phyloP scores from a whole-genome alignment of 2,888 invertebrate genomes.

The Polyploca ridens region DNA sequence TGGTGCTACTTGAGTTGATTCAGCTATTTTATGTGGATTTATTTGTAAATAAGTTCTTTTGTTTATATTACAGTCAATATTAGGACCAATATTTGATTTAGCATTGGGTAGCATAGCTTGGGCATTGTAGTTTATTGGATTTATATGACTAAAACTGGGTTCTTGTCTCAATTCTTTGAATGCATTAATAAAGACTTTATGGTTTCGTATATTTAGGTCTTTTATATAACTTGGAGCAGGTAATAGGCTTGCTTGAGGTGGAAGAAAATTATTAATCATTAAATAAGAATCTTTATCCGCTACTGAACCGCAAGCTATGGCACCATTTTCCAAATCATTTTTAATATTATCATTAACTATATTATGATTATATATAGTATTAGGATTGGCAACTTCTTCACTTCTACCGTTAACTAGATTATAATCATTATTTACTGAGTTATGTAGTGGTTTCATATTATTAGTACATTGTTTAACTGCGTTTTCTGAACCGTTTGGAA shows the following conservation, averaged over 20 bases:
- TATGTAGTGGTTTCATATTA: not conserved
- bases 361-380: too few relatives aligned
- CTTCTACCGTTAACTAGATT: too few relatives aligned
- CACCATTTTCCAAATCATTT: too few relatives aligned
- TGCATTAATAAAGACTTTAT: too few relatives aligned
- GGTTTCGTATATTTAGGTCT: not conserved
- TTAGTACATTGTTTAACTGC: too few relatives aligned
- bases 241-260: not conserved
- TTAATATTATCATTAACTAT: too few relatives aligned
- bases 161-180: not conserved
- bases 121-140: not conserved
- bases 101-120: not conserved
- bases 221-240: not conserved
- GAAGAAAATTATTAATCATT: not conserved
- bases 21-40: not conserved
- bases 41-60: not conserved
- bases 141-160: not conserved
- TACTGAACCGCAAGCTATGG: too few relatives aligned
- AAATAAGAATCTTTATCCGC: too few relatives aligned
- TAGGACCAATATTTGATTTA: not conserved
- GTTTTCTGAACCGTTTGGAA: too few relatives aligned
- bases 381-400: too few relatives aligned
- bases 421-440: not conserved
- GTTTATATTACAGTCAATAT: not conserved
- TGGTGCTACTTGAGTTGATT: not conserved